A percentile compares a stretch with the other conserved stretches of the same genome.
Evolutionary conservation across 2,888 invertebrate genomes (phyloP).

Genomic region (Polyommatus icarus): DNA sequence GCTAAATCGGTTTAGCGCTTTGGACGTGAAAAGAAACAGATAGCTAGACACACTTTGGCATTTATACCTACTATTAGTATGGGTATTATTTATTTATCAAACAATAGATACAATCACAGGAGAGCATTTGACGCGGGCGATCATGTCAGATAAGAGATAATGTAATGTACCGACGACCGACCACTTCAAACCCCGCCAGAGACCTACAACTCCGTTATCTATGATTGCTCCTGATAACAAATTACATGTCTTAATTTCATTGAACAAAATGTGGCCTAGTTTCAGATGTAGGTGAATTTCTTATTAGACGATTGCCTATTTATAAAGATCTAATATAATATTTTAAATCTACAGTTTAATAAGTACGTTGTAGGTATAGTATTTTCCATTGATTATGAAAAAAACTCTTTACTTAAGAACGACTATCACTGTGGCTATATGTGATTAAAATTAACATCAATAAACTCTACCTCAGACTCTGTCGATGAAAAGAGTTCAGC

Average conservation of each 20-base stretch:
- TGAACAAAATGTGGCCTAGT: neutral
- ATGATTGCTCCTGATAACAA: conserved; percentile 22
- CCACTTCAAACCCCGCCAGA: conserved; percentile 50
- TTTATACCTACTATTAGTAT: neutral
- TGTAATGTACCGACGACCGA: conserved; percentile 56
- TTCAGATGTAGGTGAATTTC: neutral
- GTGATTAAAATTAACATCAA: neutral
- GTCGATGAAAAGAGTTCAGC: neutral
- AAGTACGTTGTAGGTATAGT: too few species aligned
- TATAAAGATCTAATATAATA: neutral
- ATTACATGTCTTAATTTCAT: conserved; percentile 3
- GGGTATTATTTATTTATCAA: neutral
- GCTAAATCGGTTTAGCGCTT: too few species aligned
- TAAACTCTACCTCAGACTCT: neutral
- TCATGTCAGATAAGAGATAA: conserved; percentile 54
- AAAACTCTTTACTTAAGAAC: too few species aligned
- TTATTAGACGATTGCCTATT: neutral
- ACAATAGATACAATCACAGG: conserved; percentile 35
- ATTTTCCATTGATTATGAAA: too few species aligned
- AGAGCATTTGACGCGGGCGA: conserved; percentile 40
- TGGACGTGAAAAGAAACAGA: too few species aligned
- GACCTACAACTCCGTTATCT: conserved; percentile 35
- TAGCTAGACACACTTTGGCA: too few species aligned
- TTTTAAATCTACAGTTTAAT: too few species aligned
- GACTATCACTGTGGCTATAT: too few species aligned